Evolutionary conservation across 1,140 invertebrate genomes (phyloP).

Genomic region (Parapsyche elsis): DNA sequence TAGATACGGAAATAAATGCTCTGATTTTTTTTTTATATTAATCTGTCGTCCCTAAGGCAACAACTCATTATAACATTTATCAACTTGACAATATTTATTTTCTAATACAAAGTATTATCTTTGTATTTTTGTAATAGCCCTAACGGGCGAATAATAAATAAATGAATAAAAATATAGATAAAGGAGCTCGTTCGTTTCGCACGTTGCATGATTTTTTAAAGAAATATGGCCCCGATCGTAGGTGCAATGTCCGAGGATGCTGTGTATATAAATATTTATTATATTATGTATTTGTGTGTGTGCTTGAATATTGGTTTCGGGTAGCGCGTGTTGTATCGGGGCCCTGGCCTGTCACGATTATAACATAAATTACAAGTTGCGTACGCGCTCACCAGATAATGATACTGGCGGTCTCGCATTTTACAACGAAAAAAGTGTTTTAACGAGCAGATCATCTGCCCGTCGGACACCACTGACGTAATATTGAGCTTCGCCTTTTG

Average conservation of each 20-base stretch:
- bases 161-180: too few relatives aligned
- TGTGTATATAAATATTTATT: too few relatives aligned
- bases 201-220: background rate
- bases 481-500: background rate
- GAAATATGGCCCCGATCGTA: background rate
- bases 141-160: too few relatives aligned
- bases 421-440: conserved; percentile 46
- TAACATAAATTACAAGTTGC: conserved; percentile 52
- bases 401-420: conserved; percentile 49
- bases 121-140: too few relatives aligned
- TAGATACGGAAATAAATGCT: too few relatives aligned
- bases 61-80: too few relatives aligned
- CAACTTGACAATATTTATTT: too few relatives aligned
- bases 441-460: conserved; percentile 50
- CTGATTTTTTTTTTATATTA: too few relatives aligned
- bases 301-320: conserved; percentile 22
- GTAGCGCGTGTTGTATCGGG: conserved; percentile 14
- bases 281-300: background rate
- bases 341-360: conserved; percentile 49
- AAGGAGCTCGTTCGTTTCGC: too few relatives aligned
- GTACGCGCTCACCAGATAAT: conserved; percentile 54
- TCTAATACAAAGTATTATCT: too few relatives aligned
- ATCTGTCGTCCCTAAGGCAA: too few relatives aligned
- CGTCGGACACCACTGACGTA: background rate
- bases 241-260: background rate